Evolutionary conservation across 2,113 vertebrate species (phyloP).

Genomic region (Aramus guarauna): DNA sequence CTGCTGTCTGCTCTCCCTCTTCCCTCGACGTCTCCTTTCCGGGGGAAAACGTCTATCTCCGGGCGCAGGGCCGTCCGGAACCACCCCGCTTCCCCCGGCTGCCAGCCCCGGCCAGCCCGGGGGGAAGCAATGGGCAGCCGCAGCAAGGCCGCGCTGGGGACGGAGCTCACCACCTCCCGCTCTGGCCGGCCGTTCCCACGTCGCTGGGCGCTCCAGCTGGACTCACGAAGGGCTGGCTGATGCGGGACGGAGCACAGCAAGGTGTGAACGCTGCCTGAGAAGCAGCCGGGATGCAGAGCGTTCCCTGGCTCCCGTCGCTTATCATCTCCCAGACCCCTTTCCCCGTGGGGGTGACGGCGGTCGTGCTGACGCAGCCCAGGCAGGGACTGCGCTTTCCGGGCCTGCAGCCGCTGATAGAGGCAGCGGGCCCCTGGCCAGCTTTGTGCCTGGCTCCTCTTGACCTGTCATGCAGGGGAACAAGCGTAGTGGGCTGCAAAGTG

Average conservation of each 20-base stretch:
- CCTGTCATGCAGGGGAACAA: no score
- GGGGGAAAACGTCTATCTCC: rapidly evolving
- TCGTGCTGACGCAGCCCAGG: background rate
- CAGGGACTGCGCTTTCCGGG: background rate
- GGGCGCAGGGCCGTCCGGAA: rapidly evolving
- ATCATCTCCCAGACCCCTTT: background rate
- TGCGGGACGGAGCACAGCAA: background rate
- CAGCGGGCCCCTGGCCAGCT: background rate
- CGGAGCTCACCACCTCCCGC: rapidly evolving
- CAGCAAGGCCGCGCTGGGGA: background rate
- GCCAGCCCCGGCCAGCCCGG: background rate
- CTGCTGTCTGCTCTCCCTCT: background rate
- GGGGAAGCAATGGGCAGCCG: background rate
- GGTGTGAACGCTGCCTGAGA: background rate
- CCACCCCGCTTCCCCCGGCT: background rate
- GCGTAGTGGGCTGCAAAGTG: rapidly evolving
- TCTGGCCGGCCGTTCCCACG: rapidly evolving
- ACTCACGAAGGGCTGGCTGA: background rate
- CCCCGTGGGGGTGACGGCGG: rapidly evolving
- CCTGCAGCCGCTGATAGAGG: background rate
- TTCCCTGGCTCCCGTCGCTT: background rate
- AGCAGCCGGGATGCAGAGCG: background rate
- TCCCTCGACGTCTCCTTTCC: background rate
- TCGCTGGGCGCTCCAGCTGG: background rate
- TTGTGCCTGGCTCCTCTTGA: background rate